Conservation (phyloP, 2,113 vertebrate species). For the Tenebrosternarchus preto region DNA sequence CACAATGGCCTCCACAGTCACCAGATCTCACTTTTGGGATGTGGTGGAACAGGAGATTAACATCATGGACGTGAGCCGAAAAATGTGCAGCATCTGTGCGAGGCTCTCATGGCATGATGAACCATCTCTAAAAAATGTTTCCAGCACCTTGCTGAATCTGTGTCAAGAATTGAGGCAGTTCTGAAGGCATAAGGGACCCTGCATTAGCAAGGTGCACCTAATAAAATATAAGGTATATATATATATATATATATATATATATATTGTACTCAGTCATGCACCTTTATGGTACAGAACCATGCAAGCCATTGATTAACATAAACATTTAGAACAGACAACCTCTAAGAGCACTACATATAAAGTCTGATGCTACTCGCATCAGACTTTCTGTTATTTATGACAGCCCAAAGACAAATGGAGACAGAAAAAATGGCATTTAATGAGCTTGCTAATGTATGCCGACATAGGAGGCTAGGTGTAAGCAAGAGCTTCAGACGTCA, state of each 20-base stretch:
- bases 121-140: no score
- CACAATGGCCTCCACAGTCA: no score
- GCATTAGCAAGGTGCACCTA: no score
- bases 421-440: not conserved
- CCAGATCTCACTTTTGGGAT: no score
- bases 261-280: not conserved
- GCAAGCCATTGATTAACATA: not conserved
- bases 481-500: not conserved
- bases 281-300: not conserved
- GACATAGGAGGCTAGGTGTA: not conserved
- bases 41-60: no score
- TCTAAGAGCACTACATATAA: not conserved
- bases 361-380: not conserved
- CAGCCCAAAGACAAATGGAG: not conserved
- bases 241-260: not conserved
- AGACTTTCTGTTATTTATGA: not conserved
- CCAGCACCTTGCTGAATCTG: no score
- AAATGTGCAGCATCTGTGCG: no score
- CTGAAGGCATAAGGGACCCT: no score
- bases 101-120: no score
- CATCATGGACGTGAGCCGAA: no score
- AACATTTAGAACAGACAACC: not conserved
- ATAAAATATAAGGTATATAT: no score
- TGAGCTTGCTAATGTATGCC: not conserved
- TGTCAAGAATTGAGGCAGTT: no score